Percentiles rank a stretch among this genome's conserved stretches.
Evolutionary conservation across 2,888 invertebrate genomes (phyloP).

Genomic region (Unio delphinus): DNA sequence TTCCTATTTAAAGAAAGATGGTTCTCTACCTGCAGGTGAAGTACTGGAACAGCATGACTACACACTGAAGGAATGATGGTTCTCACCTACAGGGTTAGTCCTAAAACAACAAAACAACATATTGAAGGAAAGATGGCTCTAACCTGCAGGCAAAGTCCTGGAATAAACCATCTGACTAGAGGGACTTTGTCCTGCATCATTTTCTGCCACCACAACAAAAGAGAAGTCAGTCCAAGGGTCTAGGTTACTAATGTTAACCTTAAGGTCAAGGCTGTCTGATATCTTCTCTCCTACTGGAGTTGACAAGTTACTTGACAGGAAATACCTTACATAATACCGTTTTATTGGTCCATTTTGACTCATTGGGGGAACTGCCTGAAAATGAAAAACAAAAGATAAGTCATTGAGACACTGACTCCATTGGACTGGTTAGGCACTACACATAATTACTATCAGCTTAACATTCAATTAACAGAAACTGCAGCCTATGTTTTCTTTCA

Average conservation of each 20-base stretch:
- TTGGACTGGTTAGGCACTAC: too few relatives aligned
- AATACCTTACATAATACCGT: slow-evolving; percentile 42
- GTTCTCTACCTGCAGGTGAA: slow-evolving; percentile 39
- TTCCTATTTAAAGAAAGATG: neutral
- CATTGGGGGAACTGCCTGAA: slow-evolving; percentile 36
- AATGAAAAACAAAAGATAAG: neutral
- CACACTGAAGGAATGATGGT: neutral
- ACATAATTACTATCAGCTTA: too few relatives aligned
- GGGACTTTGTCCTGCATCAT: slow-evolving; percentile 49
- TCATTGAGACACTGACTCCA: too few relatives aligned
- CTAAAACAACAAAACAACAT: neutral
- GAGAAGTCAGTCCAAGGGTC: slow-evolving; percentile 56
- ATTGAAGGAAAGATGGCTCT: neutral
- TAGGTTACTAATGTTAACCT: slow-evolving; percentile 41
- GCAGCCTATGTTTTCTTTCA: too few relatives aligned
- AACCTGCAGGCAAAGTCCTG: slow-evolving; percentile 51
- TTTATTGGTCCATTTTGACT: slow-evolving; percentile 48
- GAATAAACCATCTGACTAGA: slow-evolving; percentile 29
- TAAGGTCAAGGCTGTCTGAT: slow-evolving; percentile 25
- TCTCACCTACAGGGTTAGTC: too few relatives aligned
- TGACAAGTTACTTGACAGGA: slow-evolving; percentile 28
- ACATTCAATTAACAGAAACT: too few relatives aligned
- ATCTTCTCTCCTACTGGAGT: slow-evolving; percentile 19
- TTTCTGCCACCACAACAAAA: slow-evolving; percentile 48
- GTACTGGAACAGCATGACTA: slow-evolving; percentile 28